These are phyloP conservation scores for Diadromus collaris DNA, from an alignment of 2,888 invertebrate genomes.

Conservation along the genomic window DNA sequence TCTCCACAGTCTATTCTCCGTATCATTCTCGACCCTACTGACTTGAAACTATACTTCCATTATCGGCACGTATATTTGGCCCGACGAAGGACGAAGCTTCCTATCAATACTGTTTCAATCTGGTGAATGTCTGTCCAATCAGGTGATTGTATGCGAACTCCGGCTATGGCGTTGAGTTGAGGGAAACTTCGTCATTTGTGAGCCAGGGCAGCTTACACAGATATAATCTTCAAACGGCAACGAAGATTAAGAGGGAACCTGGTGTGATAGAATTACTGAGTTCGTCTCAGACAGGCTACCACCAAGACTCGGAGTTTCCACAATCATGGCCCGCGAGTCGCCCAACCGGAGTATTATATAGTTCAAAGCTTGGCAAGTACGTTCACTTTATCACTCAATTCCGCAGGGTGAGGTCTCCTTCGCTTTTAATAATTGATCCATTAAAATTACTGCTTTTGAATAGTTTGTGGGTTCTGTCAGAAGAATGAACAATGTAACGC, in stretches of 20 bases:
- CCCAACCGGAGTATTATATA: not conserved
- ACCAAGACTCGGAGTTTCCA: not conserved
- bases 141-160: constrained; percentile 16
- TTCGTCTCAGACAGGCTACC: not conserved
- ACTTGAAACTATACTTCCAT: constrained; percentile 10
- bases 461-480: not conserved
- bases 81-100: constrained; percentile 17
- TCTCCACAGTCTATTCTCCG: not conserved
- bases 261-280: constrained; percentile 5
- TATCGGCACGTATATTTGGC: not conserved
- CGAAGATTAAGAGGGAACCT: not conserved
- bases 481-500: not conserved
- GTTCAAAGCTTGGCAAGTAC: not conserved
- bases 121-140: constrained; percentile 22
- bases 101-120: constrained; percentile 13
- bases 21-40: not conserved
- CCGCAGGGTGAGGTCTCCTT: not conserved
- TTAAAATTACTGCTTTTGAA: not conserved
- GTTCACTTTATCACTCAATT: not conserved
- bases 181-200: constrained; percentile 35
- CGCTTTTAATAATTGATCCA: not conserved
- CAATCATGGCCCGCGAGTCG: not conserved
- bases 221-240: not conserved
- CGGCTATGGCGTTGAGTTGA: constrained; percentile 12
- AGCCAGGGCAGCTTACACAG: not conserved